phyloP scores from a whole-genome alignment of 2,113 vertebrate genomes.

The Clinocottus analis region DNA sequence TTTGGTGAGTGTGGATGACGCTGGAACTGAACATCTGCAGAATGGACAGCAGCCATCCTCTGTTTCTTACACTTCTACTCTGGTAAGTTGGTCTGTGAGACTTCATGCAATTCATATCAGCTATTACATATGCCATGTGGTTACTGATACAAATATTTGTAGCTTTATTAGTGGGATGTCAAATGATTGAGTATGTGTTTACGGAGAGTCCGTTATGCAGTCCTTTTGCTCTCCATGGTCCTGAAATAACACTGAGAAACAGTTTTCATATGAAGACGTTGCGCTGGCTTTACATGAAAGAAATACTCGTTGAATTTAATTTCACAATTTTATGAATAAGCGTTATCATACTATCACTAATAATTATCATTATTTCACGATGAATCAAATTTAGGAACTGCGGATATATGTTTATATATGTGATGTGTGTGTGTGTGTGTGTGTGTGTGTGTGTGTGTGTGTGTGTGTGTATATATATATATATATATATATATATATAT shows the following conservation, averaged over 20 bases:
- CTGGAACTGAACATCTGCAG: not conserved
- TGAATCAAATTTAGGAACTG: too few species aligned
- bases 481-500: too few species aligned
- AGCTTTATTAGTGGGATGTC: too few species aligned
- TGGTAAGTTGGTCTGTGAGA: not conserved
- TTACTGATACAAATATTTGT: not conserved
- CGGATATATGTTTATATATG: too few species aligned
- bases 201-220: not conserved
- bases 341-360: not conserved
- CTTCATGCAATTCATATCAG: not conserved
- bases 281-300: not conserved
- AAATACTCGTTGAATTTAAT: not conserved
- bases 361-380: too few species aligned
- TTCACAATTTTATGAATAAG: not conserved
- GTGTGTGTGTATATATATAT: too few species aligned
- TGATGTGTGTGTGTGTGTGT: too few species aligned
- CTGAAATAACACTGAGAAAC: constrained; percentile 25
- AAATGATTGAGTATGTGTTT: not conserved
- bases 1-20: constrained; percentile 8
- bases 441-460: too few species aligned
- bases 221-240: constrained; percentile 53
- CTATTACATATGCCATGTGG: not conserved
- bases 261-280: not conserved
- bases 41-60: not conserved
- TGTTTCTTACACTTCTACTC: not conserved